A percentile compares a stretch with the other conserved stretches of the same genome.
Conservation (phyloP, 2,113 vertebrate species). For the Callopanchax toddi region DNA sequence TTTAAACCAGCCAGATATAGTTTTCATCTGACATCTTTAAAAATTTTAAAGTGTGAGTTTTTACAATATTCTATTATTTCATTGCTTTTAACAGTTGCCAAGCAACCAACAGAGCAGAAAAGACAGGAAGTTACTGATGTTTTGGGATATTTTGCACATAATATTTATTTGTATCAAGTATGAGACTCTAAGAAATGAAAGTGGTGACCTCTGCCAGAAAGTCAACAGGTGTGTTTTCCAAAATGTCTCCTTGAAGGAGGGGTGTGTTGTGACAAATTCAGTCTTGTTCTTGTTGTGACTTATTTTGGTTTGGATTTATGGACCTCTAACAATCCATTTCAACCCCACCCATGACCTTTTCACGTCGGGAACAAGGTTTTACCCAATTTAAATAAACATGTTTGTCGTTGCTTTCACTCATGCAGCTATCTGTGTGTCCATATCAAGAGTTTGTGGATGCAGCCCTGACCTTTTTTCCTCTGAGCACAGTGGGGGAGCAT, state of each 20-base stretch:
- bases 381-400: background rate
- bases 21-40: too few species aligned
- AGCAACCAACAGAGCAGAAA: background rate
- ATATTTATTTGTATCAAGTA: background rate
- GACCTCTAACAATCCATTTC: too few species aligned
- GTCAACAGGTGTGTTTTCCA: background rate
- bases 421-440: background rate
- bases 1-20: background rate
- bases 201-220: background rate
- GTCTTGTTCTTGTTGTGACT: slow-evolving; percentile 19
- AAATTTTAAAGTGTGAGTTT: background rate
- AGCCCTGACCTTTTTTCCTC: background rate
- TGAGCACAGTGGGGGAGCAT: background rate
- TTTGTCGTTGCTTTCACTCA: background rate
- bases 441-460: slow-evolving; percentile 8
- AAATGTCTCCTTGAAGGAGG: too few species aligned
- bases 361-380: background rate
- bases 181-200: background rate
- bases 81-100: background rate
- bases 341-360: background rate
- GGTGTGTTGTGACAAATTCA: background rate
- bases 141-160: background rate
- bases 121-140: background rate
- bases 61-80: too few species aligned
- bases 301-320: slow-evolving; percentile 14